Evolutionary conservation across 2,888 invertebrate genomes (phyloP).

Genomic region (Gasteruption jaculator): DNA sequence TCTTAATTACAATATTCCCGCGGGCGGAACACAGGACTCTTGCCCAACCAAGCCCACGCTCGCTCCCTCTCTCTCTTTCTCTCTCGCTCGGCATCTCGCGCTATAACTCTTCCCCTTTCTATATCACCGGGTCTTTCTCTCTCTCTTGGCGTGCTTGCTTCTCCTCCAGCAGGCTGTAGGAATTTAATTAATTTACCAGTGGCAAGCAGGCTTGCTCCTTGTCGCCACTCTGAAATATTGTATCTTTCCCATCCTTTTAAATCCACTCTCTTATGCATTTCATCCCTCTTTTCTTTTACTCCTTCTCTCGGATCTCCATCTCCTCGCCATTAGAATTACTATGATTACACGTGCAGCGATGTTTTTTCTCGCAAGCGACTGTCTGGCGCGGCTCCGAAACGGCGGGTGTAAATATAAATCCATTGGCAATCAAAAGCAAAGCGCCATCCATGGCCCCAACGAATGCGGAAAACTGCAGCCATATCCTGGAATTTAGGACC

Average conservation of each 20-base stretch:
- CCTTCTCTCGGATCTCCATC: background rate
- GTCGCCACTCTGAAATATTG: constrained; percentile 41
- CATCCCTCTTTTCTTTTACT: constrained; percentile 17
- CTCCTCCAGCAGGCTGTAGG: constrained; percentile 35
- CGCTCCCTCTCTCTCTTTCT: constrained; percentile 18
- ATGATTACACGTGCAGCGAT: too few relatives aligned
- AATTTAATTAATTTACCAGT: constrained; percentile 46
- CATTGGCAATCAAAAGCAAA: too few relatives aligned
- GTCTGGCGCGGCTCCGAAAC: too few relatives aligned
- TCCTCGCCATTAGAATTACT: too few relatives aligned
- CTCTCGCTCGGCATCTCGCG: constrained; percentile 6
- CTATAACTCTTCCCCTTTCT: constrained; percentile 2
- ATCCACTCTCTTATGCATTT: constrained; percentile 20
- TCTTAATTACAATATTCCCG: constrained; percentile 48
- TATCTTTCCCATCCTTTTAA: constrained; percentile 35
- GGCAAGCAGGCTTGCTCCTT: constrained; percentile 36
- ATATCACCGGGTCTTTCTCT: constrained; percentile 9
- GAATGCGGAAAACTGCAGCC: too few relatives aligned
- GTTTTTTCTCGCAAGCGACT: too few relatives aligned
- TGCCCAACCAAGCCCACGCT: constrained; percentile 20
- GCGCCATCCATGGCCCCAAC: too few relatives aligned
- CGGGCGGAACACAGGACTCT: constrained; percentile 36
- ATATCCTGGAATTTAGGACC: too few relatives aligned
- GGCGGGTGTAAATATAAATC: too few relatives aligned
- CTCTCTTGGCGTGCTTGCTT: constrained; percentile 16